These are phyloP conservation scores for Gymnodraco acuticeps DNA, from an alignment of 2,797 vertebrate species.

Conservation along the genomic window DNA sequence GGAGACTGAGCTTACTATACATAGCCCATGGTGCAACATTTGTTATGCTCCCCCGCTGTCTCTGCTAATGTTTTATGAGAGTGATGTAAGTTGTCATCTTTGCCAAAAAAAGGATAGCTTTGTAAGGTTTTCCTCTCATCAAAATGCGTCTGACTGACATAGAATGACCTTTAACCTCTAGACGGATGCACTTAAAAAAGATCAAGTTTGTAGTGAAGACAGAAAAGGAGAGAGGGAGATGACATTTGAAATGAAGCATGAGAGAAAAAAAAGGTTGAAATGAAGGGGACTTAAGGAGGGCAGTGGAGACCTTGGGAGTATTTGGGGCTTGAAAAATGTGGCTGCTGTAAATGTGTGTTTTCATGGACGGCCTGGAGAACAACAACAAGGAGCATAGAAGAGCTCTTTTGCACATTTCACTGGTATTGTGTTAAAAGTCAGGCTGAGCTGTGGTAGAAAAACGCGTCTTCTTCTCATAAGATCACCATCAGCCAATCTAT, in stretches of 20 bases:
- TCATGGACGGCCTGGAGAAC: conserved; percentile 16
- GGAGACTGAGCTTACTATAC: conserved; percentile 42
- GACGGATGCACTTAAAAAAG: neutral
- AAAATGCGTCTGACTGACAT: neutral
- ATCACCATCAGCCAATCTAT: neutral
- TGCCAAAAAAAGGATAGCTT: conserved; percentile 14
- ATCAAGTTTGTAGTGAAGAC: neutral
- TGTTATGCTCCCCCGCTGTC: conserved; percentile 4
- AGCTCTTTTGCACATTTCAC: conserved; percentile 14
- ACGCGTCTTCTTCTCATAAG: neutral
- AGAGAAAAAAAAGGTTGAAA: neutral
- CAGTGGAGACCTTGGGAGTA: conserved; percentile 34
- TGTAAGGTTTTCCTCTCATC: conserved; percentile 14
- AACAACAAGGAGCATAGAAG: conserved; percentile 11
- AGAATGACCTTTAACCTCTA: conserved; percentile 11
- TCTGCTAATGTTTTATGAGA: conserved; percentile 31
- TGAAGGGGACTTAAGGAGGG: conserved; percentile 14
- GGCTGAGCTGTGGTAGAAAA: neutral
- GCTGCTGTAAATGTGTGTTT: conserved; percentile 23
- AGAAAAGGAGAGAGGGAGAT: neutral
- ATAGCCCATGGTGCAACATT: neutral
- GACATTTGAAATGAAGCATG: conserved; percentile 16
- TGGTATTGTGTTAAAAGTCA: neutral
- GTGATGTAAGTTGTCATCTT: conserved; percentile 20
- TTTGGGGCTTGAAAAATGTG: conserved; percentile 49